Conservation (phyloP, 1,140 invertebrate species). For the Nasonia vitripennis region DNA sequence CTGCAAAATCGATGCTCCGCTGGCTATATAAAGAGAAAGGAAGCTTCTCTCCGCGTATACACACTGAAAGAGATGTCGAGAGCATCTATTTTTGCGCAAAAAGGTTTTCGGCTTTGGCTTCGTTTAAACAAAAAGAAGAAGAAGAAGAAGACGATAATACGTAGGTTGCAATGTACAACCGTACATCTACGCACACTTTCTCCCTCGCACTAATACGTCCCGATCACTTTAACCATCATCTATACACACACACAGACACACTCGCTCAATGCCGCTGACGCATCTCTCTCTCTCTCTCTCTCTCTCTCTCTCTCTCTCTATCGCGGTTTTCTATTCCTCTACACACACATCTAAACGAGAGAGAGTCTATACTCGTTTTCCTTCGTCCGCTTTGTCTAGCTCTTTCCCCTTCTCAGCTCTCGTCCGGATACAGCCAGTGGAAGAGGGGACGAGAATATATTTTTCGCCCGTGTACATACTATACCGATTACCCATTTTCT, state of each 20-base stretch:
- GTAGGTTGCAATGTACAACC: not conserved
- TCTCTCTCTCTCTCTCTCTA: not conserved
- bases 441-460: not conserved
- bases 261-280: slow-evolving; percentile 48
- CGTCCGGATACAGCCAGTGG: not conserved
- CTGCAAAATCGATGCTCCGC: not conserved
- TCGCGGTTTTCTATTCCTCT: slow-evolving; percentile 6
- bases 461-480: not conserved
- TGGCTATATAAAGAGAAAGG: not conserved
- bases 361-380: not conserved
- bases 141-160: not conserved
- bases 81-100: not conserved
- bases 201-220: not conserved
- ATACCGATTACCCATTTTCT: too few species aligned
- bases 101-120: not conserved
- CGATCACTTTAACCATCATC: not conserved
- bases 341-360: not conserved
- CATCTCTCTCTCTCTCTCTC: not conserved
- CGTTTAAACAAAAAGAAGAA: not conserved
- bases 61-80: not conserved
- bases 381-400: slow-evolving; percentile 31
- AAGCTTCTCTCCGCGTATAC: not conserved
- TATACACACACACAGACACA: not conserved
- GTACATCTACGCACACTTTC: not conserved
- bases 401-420: not conserved